phyloP scores from a whole-genome alignment of 2,888 invertebrate species.

The Meiosimyza platycephala region DNA sequence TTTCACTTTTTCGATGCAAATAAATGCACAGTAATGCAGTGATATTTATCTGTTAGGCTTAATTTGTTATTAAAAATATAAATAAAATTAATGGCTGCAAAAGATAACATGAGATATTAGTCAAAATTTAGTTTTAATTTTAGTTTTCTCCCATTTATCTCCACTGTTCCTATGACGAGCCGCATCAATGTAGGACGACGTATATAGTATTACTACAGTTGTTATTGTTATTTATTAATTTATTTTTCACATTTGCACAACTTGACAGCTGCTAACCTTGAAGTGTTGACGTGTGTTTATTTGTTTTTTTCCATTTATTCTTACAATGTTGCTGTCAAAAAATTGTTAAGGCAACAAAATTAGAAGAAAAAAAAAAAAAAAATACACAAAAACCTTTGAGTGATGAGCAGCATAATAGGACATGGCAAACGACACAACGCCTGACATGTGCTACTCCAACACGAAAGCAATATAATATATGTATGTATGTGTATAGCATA shows the following conservation, averaged over 20 bases:
- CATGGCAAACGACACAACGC: constrained; percentile 36
- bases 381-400: constrained; percentile 30
- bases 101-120: too few relatives aligned
- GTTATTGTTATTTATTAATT: constrained; percentile 24
- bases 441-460: constrained; percentile 29
- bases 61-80: too few relatives aligned
- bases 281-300: constrained; percentile 46
- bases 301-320: too few relatives aligned
- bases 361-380: constrained; percentile 23
- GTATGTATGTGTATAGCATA: not conserved
- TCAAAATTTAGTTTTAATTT: too few relatives aligned
- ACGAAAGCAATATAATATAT: not conserved
- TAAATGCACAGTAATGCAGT: too few relatives aligned
- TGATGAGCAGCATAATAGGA: constrained; percentile 43
- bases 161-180: too few relatives aligned
- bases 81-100: too few relatives aligned
- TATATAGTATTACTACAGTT: not conserved
- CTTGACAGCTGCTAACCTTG: constrained; percentile 48
- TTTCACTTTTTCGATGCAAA: too few relatives aligned
- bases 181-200: too few relatives aligned
- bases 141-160: too few relatives aligned
- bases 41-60: too few relatives aligned
- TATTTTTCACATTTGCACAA: constrained; percentile 22
- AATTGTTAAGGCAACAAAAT: constrained; percentile 14
- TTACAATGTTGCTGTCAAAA: constrained; percentile 43